Evolutionary conservation across 1,140 invertebrate species (phyloP).

Genomic region (Microvelia longipes): DNA sequence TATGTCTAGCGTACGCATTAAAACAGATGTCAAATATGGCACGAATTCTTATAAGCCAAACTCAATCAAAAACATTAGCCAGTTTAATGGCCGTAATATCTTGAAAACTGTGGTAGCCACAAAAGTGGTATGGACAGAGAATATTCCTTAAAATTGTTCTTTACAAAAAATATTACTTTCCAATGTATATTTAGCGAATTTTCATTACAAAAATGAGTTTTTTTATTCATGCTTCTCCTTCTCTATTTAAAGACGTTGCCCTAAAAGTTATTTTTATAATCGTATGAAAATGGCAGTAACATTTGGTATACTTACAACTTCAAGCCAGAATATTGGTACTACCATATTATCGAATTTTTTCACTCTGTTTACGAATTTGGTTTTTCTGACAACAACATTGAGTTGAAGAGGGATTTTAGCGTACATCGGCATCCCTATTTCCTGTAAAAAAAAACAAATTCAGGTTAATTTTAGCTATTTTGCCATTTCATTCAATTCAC

Average conservation of each 20-base stretch:
- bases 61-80: too few relatives aligned
- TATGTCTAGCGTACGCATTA: too few relatives aligned
- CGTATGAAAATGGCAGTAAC: neutral
- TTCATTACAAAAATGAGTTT: neutral
- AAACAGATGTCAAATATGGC: too few relatives aligned
- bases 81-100: too few relatives aligned
- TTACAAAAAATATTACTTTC: too few relatives aligned
- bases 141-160: too few relatives aligned
- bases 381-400: conserved; percentile 44
- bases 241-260: neutral
- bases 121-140: too few relatives aligned
- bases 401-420: conserved; percentile 45
- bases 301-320: conserved; percentile 40
- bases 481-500: too few relatives aligned
- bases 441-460: conserved; percentile 29
- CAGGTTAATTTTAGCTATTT: too few relatives aligned
- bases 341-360: conserved; percentile 40
- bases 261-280: neutral
- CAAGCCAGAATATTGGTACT: conserved; percentile 47
- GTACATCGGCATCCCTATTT: conserved; percentile 40
- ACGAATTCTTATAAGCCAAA: too few relatives aligned
- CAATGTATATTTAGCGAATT: neutral
- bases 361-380: conserved; percentile 36
- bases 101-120: too few relatives aligned
- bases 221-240: neutral